Evolutionary conservation across 2,888 invertebrate species (phyloP).

Genomic region (Chloroclysta siterata): DNA sequence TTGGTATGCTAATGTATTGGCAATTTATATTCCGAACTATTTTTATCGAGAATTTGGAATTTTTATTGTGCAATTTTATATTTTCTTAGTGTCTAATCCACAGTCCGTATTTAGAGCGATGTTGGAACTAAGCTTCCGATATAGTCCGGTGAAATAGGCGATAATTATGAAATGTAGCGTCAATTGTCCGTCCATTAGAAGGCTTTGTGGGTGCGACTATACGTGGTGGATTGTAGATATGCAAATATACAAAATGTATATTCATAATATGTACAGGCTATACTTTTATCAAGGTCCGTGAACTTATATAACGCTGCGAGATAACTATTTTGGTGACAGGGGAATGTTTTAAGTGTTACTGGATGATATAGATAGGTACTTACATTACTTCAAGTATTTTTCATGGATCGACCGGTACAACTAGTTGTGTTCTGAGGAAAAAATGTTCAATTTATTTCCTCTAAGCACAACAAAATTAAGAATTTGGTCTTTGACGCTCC

Average conservation of each 20-base stretch:
- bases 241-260: constrained; percentile 58
- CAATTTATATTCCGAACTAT: constrained; percentile 39
- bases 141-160: constrained; percentile 80
- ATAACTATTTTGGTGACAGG: constrained; percentile 25
- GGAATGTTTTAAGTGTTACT: constrained; percentile 31
- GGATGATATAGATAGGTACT: constrained; percentile 23
- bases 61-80: constrained; percentile 19
- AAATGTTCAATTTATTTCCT: too few relatives aligned
- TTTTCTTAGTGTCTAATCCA: constrained; percentile 52
- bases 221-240: constrained; percentile 66
- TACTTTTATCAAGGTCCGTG: constrained; percentile 33
- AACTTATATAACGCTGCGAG: constrained; percentile 17
- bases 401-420: too few relatives aligned
- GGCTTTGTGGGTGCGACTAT: constrained; percentile 70
- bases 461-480: neutral
- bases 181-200: constrained; percentile 79
- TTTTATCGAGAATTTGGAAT: constrained; percentile 31
- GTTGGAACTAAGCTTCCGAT: constrained; percentile 60
- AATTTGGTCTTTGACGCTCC: neutral
- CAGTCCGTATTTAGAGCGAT: constrained; percentile 49
- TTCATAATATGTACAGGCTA: constrained; percentile 38
- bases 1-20: constrained; percentile 42
- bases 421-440: too few relatives aligned
- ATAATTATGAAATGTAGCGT: constrained; percentile 82
- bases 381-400: constrained; percentile 1